Conservation (phyloP, 1,140 invertebrate genomes). For the Aphelinus atriplicis region DNA sequence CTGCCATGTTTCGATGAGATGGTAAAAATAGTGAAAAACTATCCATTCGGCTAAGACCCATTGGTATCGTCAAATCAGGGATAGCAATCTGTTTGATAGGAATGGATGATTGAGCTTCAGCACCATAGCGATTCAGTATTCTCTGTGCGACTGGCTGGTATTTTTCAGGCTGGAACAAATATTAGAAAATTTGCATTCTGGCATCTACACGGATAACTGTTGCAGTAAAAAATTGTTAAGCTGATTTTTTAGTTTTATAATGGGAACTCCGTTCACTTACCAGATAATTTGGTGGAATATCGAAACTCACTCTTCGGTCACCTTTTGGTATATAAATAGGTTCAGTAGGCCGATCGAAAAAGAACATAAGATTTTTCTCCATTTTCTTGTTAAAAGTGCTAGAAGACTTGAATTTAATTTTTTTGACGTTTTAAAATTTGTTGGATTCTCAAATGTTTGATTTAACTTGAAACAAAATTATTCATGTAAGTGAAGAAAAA, state of each 20-base stretch:
- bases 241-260: too few relatives aligned
- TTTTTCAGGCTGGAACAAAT: background rate
- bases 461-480: too few relatives aligned
- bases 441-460: too few relatives aligned
- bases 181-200: too few relatives aligned
- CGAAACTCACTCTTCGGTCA: slow-evolving; percentile 60
- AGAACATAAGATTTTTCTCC: slow-evolving; percentile 59
- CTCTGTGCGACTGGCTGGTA: slow-evolving; percentile 59
- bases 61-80: slow-evolving; percentile 74
- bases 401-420: too few relatives aligned
- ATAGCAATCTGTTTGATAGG: slow-evolving; percentile 73
- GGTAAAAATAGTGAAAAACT: slow-evolving; percentile 82
- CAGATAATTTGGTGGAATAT: slow-evolving; percentile 69
- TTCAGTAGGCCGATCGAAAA: slow-evolving; percentile 81
- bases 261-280: slow-evolving; percentile 50
- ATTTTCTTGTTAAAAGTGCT: too few relatives aligned
- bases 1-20: slow-evolving; percentile 74
- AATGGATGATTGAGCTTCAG: slow-evolving; percentile 66
- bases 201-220: too few relatives aligned
- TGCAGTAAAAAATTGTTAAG: too few relatives aligned
- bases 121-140: slow-evolving; percentile 69
- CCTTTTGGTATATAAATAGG: slow-evolving; percentile 71
- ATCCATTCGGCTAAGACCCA: slow-evolving; percentile 74
- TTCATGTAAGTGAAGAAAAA: too few relatives aligned
- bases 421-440: too few relatives aligned